Base-by-base conservation (phyloP, 2,888 invertebrate genomes). In the Xiphydria camelus region DNA sequence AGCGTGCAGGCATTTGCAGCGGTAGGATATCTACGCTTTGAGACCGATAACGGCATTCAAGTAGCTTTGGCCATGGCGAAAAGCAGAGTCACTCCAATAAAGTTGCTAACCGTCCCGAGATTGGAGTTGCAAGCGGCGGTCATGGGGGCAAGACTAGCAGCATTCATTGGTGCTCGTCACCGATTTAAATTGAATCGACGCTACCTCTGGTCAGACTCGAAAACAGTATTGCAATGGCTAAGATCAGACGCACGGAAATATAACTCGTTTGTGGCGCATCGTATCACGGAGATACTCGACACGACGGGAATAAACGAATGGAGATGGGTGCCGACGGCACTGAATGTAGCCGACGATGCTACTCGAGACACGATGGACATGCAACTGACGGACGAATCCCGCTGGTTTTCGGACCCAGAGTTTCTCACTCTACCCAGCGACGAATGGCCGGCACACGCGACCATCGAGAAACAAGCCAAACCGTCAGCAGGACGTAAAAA, bases 301-400 rank as follows among this genome's bases (percentile, higher is more conserved):
- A 32, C 51, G 3, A 58, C 58, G 0, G 15, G 44, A 19, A 9
- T 20, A 1, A 10, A 15, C 4, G 49, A 53, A 22, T 57, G 57
- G 53, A 41, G 35, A 22, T 61, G 58, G 59, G 39, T 58, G 1
- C 51, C 56, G 1, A 45, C 61, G 1, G 34, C 36, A 9, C 15
- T 43, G 9, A 62, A 61, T 31, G 47, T 56, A 0, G 61, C 61
- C 1, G 60, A 62, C 33, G 55, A 53, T n/a, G 53, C 59, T 4
- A 55, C 51, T 4, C 25, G 42, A 7, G 19, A 19, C n/a, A 6
- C 23, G 2, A 6, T 5, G 2, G 14, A 12, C 18, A 10, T 3
- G 9, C 9, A 5, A 15, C 5, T 25, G 23, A 23, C 23, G 23
- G n/a, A 23, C 23, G n/a, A n/a, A n/a, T 23, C 23, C n/a, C 34